Base-by-base conservation (phyloP, 1,140 invertebrate species). In the Pseudomyrmex cubaensis region DNA sequence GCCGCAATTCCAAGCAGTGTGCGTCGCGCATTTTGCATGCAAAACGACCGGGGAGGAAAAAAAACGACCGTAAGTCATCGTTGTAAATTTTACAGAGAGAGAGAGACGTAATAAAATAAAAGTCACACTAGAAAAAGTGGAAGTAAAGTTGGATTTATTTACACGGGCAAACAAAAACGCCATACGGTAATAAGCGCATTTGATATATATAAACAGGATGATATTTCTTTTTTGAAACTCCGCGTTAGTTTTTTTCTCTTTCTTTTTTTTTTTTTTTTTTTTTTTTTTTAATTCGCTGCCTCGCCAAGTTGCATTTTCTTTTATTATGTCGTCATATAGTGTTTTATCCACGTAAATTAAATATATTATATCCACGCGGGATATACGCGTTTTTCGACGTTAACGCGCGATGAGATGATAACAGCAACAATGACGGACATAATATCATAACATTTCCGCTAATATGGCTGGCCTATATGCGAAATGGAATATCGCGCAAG, bases 71-170 rank as follows among this genome's bases (percentile, higher is more conserved):
- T 20, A 20, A 62, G 72, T 74, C 44, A 48, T 46, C 59, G 63
- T 77, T 77, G 22, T 77, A 77, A 77, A 77, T 77, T 67, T 77
- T 22, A 67, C 75, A 54, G 48, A 56, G 48, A 35, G 35, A 35
- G 35, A 35, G 35, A 35, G 35, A 35, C 5, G 35, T 35, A 35
- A 35, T 35, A 35, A 67, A 77, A 77, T 62, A 62, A 75, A 59
- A 75, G 8, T 66, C 63, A 67, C 63, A 67, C 17, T 5, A 2
- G 75, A 77, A 77, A 69, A 77, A 69, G 25, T 46, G 63, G 67
- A 35, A 7, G 67, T 77, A 57, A 67, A 46, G 50, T 22, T 52
- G 20, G 12, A 52, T 66, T 48, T 66, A 69, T 77, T 56, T 35
- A 35, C 63, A 10, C n/a, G 20, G 20, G 10, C 54, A 54, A 69